Evolutionary conservation across 2,888 invertebrate species (phyloP), one percentile per base, ranked within the genome.

Genomic region (Sminthurinus aureus): DNA sequence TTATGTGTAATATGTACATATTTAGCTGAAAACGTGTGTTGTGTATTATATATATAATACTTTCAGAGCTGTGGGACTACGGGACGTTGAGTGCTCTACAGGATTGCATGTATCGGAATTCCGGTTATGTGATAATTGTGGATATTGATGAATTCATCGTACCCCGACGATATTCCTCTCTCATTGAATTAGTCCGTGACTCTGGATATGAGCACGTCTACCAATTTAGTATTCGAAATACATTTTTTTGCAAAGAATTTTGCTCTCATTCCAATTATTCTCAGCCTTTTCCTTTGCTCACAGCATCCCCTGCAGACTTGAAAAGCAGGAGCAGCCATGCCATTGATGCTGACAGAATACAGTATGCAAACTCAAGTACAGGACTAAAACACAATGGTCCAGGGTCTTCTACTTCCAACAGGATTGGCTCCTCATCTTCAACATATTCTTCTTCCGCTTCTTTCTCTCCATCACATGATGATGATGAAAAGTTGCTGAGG

Each of bases 121-220:
- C 97, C 96, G 94, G 95, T 88, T 95, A 94, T 88, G 95, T 96
- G 91, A 92, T 96, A 84, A 93, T 96, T 18, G 94, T 97, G 81
- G 97, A 97, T 90, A 92, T 97, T 87, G 97, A 97, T 90, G 97
- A 97, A 91, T 95, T 94, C 90, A 95, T 97, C 88, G 92, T 97
- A 12, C 88, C 87, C 15, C 85, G 84, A 22, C 58, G 26, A 69
- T 0, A 64, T 26, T 22, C 15, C 22, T 51, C 22, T n/a, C 67
- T 76, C 24, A 11, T 22, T 58, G 15, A 78, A 13, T 51, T 69
- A 38, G 22, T 67, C 58, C 20, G 13, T 0, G 64, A 78, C 18
- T 9, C 24, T 20, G 1, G 1, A 18, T 51, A 50, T 24, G 22
- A 22, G 15, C 80, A 69, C 26, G 11, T 20, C 20, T 69, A 74